Conservation (phyloP, 2,113 vertebrate genomes). For the Amblyornis subalaris region DNA sequence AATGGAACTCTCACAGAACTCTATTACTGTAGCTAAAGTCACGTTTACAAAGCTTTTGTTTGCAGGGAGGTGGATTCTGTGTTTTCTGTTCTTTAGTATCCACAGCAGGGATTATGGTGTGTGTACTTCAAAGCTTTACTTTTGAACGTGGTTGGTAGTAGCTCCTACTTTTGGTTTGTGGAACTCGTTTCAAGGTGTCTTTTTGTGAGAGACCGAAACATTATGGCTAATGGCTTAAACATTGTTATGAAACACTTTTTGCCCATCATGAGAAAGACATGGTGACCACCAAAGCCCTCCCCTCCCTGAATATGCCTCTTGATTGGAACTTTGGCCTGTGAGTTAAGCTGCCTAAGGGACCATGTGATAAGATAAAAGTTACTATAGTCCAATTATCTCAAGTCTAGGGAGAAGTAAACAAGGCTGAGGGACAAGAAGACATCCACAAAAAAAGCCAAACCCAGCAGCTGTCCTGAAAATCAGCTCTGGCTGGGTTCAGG, state of each 20-base stretch:
- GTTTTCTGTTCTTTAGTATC: not conserved
- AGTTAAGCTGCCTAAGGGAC: not conserved
- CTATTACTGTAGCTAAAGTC: not conserved
- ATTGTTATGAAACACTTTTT: not conserved
- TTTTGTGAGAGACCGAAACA: not conserved
- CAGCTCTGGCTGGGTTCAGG: not conserved
- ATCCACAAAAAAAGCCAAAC: not conserved
- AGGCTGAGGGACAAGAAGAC: not conserved
- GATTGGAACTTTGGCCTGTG: not conserved
- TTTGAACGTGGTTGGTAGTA: not conserved
- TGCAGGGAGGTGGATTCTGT: not conserved
- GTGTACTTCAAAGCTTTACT: not conserved
- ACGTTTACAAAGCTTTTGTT: not conserved
- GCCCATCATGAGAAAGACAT: not conserved
- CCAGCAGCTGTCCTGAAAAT: not conserved
- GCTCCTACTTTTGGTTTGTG: not conserved
- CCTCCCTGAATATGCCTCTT: not conserved
- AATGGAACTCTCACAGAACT: not conserved
- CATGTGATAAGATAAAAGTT: not conserved
- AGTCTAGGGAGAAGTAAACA: not conserved
- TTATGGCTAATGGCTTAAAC: not conserved
- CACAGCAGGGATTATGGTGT: not conserved
- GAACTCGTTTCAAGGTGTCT: rapidly evolving
- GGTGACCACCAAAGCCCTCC: not conserved
- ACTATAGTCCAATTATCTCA: not conserved